phyloP scores from a whole-genome alignment of 2,113 vertebrate genomes.

The Lepus europaeus region DNA sequence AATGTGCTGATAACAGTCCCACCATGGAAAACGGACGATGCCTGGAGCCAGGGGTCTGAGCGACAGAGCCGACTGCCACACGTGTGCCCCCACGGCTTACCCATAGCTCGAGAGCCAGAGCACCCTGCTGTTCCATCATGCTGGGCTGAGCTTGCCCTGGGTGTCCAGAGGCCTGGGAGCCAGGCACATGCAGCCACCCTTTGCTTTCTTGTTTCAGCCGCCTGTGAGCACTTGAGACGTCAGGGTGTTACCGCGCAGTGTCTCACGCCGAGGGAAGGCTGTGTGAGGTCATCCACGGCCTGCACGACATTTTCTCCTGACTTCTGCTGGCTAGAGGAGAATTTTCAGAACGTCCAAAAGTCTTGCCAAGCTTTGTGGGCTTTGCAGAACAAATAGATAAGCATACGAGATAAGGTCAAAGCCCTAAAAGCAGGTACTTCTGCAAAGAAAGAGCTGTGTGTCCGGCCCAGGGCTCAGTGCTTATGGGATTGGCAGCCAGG shows the following conservation, averaged over 20 bases:
- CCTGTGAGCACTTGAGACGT: not conserved
- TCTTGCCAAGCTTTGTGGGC: not conserved
- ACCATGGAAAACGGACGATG: accelerated
- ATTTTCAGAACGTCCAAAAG: not conserved
- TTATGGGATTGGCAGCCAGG: not conserved
- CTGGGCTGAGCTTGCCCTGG: not conserved
- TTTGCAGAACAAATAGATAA: not conserved
- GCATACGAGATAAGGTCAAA: not conserved
- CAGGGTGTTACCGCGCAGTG: no score
- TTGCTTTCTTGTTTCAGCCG: accelerated
- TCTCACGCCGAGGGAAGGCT: not conserved
- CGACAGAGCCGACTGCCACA: accelerated
- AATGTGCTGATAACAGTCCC: not conserved
- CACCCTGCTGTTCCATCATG: accelerated
- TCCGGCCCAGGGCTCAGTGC: not conserved
- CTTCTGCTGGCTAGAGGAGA: not conserved
- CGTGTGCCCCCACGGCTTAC: accelerated
- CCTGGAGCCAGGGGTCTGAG: not conserved
- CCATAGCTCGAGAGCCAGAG: not conserved
- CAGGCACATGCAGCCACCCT: accelerated
- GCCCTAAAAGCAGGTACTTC: not conserved
- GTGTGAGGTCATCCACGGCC: not conserved
- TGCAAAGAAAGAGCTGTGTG: not conserved
- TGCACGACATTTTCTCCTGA: not conserved
- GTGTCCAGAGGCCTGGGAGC: accelerated